These are phyloP conservation scores for Lagothrix lagotricha DNA, from an alignment of 2,797 vertebrate species.

Conservation along the genomic window DNA sequence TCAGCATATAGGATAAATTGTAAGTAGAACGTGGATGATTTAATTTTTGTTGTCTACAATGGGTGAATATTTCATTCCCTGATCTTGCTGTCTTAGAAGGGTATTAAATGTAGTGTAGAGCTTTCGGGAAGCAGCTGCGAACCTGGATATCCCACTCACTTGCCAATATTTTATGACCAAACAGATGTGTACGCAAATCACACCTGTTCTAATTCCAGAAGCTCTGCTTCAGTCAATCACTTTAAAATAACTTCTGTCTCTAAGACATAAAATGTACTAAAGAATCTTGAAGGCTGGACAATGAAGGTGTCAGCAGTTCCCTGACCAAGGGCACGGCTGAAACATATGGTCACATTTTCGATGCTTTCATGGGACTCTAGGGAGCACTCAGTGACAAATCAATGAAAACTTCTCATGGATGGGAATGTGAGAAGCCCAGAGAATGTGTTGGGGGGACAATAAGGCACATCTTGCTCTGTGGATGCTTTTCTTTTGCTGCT, in stretches of 20 bases:
- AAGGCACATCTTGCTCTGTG: conserved; percentile 40
- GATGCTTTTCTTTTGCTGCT: conserved; percentile 40
- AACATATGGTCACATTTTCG: conserved; percentile 77
- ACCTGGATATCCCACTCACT: conserved; percentile 65
- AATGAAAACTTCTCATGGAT: conserved; percentile 61
- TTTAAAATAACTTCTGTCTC: conserved; percentile 79
- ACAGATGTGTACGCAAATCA: conserved; percentile 79
- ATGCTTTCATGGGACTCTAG: conserved; percentile 75
- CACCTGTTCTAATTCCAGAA: conserved; percentile 77
- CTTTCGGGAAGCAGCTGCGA: conserved; percentile 60
- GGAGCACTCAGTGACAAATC: conserved; percentile 80
- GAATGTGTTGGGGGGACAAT: conserved; percentile 26
- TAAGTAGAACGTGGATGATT: neutral
- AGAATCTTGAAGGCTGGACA: conserved; percentile 71
- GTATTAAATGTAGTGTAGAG: neutral
- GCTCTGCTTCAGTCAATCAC: conserved; percentile 75
- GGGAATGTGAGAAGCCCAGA: conserved; percentile 48
- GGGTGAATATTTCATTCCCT: neutral
- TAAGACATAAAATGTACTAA: conserved; percentile 75
- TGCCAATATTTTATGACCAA: conserved; percentile 76
- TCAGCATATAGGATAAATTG: neutral
- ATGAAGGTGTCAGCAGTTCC: conserved; percentile 73
- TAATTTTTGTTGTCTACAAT: conserved; percentile 41
- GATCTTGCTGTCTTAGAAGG: conserved; percentile 37
- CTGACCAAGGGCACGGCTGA: conserved; percentile 75